Conservation (phyloP, 2,113 vertebrate genomes). For the Thalassoma bifasciatum region DNA sequence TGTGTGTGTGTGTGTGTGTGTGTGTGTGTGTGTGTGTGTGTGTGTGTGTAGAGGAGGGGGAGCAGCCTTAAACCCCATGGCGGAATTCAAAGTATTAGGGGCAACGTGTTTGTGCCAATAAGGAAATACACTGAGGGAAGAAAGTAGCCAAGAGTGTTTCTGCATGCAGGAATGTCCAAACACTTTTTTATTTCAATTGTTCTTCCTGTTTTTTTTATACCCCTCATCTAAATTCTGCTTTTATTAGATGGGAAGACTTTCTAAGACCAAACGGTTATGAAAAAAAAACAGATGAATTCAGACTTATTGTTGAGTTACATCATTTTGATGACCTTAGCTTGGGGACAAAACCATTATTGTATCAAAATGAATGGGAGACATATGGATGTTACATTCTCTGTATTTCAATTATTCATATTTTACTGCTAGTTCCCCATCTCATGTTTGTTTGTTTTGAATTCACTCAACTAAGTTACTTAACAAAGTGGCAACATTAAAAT, state of each 20-base stretch:
- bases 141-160: slow-evolving; percentile 22
- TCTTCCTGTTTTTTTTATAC: slow-evolving; percentile 33
- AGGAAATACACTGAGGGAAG: slow-evolving; percentile 54
- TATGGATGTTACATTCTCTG: not conserved
- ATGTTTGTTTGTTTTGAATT: too few relatives aligned
- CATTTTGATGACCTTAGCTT: slow-evolving; percentile 7
- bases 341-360: not conserved
- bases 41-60: not conserved
- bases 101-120: slow-evolving; percentile 54
- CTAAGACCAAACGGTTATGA: slow-evolving; percentile 27
- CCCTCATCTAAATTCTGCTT: slow-evolving; percentile 16
- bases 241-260: slow-evolving; percentile 27
- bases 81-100: slow-evolving; percentile 74
- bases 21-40: not conserved
- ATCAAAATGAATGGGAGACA: not conserved
- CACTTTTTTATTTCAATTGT: slow-evolving; percentile 50
- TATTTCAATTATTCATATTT: not conserved
- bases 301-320: slow-evolving; percentile 19
- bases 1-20: too few relatives aligned
- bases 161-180: slow-evolving; percentile 65
- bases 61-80: slow-evolving; percentile 27
- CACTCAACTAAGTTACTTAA: too few relatives aligned
- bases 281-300: not conserved
- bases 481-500: too few relatives aligned
- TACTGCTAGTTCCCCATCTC: too few relatives aligned